phyloP scores from a whole-genome alignment of 2,113 vertebrate genomes.

The Cyprinus carpio region DNA sequence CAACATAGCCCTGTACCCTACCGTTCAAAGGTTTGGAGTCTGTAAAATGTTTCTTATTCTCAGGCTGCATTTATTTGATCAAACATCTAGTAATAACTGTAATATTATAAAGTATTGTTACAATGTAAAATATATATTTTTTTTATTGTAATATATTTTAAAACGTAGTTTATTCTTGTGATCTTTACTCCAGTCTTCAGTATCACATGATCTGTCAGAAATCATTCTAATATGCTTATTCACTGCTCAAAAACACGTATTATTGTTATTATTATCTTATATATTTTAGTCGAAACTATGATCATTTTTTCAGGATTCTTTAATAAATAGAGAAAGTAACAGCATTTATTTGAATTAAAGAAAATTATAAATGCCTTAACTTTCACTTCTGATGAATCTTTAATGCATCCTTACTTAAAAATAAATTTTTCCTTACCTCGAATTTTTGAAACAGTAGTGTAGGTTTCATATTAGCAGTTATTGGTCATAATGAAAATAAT shows the following conservation, averaged over 20 bases:
- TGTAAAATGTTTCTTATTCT: background rate
- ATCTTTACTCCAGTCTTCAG: background rate
- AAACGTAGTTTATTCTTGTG: background rate
- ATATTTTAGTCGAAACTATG: background rate
- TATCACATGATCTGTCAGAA: background rate
- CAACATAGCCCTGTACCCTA: background rate
- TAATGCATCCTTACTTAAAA: background rate
- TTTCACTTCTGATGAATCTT: background rate
- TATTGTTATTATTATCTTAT: background rate
- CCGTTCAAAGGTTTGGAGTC: background rate
- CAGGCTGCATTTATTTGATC: background rate
- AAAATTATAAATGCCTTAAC: background rate
- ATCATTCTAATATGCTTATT: background rate
- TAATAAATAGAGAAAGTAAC: background rate
- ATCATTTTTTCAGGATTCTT: background rate
- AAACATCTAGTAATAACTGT: background rate
- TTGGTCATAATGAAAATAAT: background rate
- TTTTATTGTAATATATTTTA: background rate
- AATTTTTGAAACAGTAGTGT: background rate
- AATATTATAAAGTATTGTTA: background rate
- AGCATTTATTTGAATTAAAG: background rate
- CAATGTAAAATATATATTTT: background rate
- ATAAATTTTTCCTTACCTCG: too few relatives aligned
- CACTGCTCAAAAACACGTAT: background rate
- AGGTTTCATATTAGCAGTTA: background rate